Percentiles rank a stretch among this genome's conserved stretches.
These are phyloP conservation scores for Yasuhikotakia modesta DNA, from an alignment of 2,797 vertebrate species.

Conservation along the genomic window DNA sequence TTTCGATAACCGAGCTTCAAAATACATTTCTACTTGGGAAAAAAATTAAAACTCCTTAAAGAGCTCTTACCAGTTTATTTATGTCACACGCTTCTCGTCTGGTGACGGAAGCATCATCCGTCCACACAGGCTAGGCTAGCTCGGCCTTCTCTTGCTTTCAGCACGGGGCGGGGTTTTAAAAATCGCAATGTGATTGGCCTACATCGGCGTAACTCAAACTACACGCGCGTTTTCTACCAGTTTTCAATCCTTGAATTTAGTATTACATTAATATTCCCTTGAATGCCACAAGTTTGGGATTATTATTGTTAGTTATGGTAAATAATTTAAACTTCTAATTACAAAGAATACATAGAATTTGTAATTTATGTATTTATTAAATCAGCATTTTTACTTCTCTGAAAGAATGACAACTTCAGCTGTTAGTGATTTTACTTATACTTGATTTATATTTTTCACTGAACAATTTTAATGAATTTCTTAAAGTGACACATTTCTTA, in stretches of 20 bases:
- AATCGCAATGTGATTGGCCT: constrained; percentile 38
- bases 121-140: not conserved
- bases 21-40: not conserved
- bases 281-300: no score
- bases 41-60: not conserved
- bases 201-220: not conserved
- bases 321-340: no score
- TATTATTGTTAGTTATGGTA: not conserved
- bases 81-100: constrained; percentile 6
- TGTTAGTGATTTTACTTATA: not conserved
- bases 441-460: constrained; percentile 2
- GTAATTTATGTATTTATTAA: not conserved
- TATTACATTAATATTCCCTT: no score
- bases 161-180: constrained; percentile 34
- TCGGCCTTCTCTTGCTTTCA: constrained; percentile 8
- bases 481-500: not conserved
- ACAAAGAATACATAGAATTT: no score
- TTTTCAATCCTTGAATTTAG: not conserved
- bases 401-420: not conserved
- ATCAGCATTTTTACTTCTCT: not conserved
- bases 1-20: not conserved
- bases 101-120: constrained; percentile 52
- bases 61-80: constrained; percentile 15
- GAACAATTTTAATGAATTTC: constrained; percentile 15
- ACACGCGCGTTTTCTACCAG: constrained; percentile 44